Evolutionary conservation across 2,113 vertebrate species (phyloP).

Genomic region (Epinephelus cyanopodus): DNA sequence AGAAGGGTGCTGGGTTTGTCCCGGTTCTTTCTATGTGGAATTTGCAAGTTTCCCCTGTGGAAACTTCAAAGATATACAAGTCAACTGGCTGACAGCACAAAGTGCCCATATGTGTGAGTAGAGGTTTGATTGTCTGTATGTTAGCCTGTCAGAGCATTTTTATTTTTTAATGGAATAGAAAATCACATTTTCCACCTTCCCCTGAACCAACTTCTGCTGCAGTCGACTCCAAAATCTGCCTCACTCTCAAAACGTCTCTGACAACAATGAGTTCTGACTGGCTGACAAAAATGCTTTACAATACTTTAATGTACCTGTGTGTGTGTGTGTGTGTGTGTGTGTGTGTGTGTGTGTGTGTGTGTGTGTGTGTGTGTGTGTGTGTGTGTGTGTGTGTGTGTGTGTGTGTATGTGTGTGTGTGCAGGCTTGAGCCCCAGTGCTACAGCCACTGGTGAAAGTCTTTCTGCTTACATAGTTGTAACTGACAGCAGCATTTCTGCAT

Average conservation of each 20-base stretch:
- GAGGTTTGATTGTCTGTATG: background rate
- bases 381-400: conserved; percentile 12
- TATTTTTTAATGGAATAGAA: conserved; percentile 8
- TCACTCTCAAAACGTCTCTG: conserved; percentile 31
- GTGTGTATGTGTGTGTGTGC: conserved; percentile 23
- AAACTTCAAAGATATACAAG: conserved; percentile 7
- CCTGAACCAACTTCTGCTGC: conserved; percentile 16
- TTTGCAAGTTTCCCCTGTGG: background rate
- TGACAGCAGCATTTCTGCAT: conserved; percentile 47
- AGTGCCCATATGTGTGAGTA: background rate
- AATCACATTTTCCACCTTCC: conserved; percentile 39
- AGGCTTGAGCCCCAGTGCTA: conserved; percentile 18
- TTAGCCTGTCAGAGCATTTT: conserved; percentile 7
- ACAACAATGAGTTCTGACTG: conserved; percentile 54
- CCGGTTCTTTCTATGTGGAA: background rate
- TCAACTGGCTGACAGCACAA: conserved; percentile 7
- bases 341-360: conserved; percentile 24
- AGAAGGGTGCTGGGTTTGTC: background rate
- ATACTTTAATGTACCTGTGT: background rate
- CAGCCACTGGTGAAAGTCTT: conserved; percentile 14
- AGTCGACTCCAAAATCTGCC: conserved; percentile 35
- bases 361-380: conserved; percentile 25
- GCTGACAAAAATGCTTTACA: conserved; percentile 47
- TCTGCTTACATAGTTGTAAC: conserved; percentile 45
- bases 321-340: conserved; percentile 15